Evolutionary conservation across 2,888 invertebrate genomes (phyloP).

Genomic region (Xestobium rufovillosum): DNA sequence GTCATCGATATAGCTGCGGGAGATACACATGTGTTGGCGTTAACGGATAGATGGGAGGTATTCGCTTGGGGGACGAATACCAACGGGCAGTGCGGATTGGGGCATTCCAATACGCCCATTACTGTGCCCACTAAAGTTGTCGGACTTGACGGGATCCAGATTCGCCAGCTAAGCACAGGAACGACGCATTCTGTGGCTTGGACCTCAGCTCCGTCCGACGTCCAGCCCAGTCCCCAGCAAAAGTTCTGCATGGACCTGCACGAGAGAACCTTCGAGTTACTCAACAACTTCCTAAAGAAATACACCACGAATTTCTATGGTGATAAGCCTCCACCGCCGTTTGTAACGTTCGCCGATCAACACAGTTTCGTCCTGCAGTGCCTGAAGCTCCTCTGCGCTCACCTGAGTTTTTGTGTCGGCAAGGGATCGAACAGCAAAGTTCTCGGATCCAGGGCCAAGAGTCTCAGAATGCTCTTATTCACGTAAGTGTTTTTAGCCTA

Average conservation of each 20-base stretch:
- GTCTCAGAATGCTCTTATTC: conserved; percentile 50
- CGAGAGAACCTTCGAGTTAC: conserved; percentile 50
- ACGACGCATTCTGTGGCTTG: conserved; percentile 57
- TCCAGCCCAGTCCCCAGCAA: conserved; percentile 49
- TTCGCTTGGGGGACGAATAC: conserved; percentile 58
- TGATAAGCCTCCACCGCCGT: conserved; percentile 44
- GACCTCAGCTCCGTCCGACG: conserved; percentile 47
- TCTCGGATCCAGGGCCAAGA: conserved; percentile 48
- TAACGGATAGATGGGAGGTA: conserved; percentile 48
- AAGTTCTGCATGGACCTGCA: conserved; percentile 57
- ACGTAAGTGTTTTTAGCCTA: conserved; percentile 36
- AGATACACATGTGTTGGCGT: conserved; percentile 54
- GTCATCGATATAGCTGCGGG: conserved; percentile 55
- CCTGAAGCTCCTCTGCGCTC: conserved; percentile 50
- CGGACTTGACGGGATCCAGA: conserved; percentile 47
- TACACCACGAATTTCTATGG: conserved; percentile 47
- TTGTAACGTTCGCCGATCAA: conserved; percentile 45
- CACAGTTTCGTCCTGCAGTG: conserved; percentile 51
- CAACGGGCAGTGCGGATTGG: conserved; percentile 59
- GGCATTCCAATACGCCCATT: conserved; percentile 52
- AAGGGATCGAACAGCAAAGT: conserved; percentile 45
- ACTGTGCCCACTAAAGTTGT: conserved; percentile 50
- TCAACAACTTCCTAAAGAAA: conserved; percentile 50
- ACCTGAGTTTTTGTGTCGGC: conserved; percentile 50
- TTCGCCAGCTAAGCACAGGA: conserved; percentile 55